Base-by-base conservation (phyloP, 1,140 invertebrate species). In the Drosophila ananassae region DNA sequence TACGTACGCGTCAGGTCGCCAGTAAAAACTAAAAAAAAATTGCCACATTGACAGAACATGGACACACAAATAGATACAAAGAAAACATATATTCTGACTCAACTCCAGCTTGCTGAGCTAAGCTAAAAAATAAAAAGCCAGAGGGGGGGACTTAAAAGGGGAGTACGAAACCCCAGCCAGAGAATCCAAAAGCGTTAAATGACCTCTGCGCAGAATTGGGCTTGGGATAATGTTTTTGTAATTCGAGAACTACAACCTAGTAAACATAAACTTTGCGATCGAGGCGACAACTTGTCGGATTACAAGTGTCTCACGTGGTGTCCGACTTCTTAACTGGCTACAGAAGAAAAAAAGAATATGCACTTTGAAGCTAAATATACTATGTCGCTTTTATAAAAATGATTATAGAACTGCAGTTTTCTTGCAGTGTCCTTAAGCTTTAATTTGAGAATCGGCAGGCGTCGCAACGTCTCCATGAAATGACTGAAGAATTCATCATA, bases 1-100 rank as follows among this genome's bases (percentile, higher is more conserved):
- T 28, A 50, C 32, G 13, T 30, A 46, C 50, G 46, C 58, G 60
- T 78, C 74, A 61, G 75, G 73, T 77, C 73, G 67, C 68, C 57
- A 41, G 47, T 72, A 59, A 44, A 37, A 54, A 47, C 24, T 22
- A 61, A 3, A 44, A 57, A 8, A 50, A 73, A 73, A 74, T 24
- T 66, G 79, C 79, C 57, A 50, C 41, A 44, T 62, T 22, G 25
- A 64, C 79, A 74, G 41, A 74, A 79, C 59, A 58, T 68, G 66
- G 55, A 47, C 41, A 46, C 25, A 25, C 51, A 34, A 56, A 59
- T 51, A 24, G 32, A 34, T 44, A 44, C 41, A n/a, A 37, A 21
- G 55, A 48, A 48, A 32, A 69, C 60, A 61, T 60, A 64, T 55
- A 57, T 12, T 66, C 72, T 77, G 81, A 87, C 71, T 87, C 77